Percentiles rank a stretch among this genome's conserved stretches.
These are phyloP conservation scores for Ia io DNA, from an alignment of 2,113 vertebrate species.

Conservation along the genomic window DNA sequence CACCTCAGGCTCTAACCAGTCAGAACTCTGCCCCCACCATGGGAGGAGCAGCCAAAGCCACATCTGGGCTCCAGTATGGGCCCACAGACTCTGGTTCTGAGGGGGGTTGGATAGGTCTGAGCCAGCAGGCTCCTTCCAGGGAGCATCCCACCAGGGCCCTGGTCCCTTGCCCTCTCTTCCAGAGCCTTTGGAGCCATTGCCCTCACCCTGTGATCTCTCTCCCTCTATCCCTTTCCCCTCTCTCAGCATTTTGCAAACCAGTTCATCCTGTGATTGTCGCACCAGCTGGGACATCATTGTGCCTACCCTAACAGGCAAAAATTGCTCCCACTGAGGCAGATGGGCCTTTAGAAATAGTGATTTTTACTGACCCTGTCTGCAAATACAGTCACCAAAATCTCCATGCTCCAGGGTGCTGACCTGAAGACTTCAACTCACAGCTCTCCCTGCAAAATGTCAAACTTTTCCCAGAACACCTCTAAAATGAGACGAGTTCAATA, in stretches of 20 bases:
- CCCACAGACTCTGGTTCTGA: not conserved
- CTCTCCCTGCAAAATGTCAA: not conserved
- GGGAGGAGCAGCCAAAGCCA: not conserved
- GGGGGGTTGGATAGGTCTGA: too few relatives aligned
- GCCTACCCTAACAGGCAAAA: not conserved
- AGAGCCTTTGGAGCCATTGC: not conserved
- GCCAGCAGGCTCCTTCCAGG: not conserved
- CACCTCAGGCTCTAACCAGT: fast-evolving
- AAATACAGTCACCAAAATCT: not conserved
- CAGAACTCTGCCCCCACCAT: not conserved
- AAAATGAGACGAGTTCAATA: not conserved
- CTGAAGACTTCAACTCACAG: not conserved
- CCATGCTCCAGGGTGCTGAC: not conserved
- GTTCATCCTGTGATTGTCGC: not conserved
- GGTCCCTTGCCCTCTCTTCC: not conserved
- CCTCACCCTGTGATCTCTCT: not conserved
- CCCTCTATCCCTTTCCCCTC: not conserved
- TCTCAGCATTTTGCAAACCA: not conserved
- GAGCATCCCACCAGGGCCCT: not conserved
- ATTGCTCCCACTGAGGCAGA: not conserved
- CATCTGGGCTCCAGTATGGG: not conserved
- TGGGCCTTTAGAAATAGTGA: not conserved
- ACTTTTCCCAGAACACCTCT: constrained; percentile 33
- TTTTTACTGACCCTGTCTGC: not conserved
- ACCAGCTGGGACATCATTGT: not conserved